Conservation (phyloP, 2,888 invertebrate species). For the Pammene aurita region DNA sequence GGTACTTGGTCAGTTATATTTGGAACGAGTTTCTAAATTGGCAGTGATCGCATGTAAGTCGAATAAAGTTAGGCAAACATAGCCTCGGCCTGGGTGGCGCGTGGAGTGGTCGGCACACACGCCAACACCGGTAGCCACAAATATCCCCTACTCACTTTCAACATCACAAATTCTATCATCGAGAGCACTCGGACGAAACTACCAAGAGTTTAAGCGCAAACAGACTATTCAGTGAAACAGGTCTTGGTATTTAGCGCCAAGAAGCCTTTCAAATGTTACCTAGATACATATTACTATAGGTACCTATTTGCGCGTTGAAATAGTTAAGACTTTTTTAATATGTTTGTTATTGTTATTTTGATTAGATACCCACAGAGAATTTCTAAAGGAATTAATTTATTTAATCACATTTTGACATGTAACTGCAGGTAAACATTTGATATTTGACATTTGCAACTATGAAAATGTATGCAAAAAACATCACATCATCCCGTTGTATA, state of each 20-base stretch:
- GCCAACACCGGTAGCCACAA: slow-evolving; percentile 79
- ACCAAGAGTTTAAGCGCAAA: slow-evolving; percentile 33
- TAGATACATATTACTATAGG: background rate
- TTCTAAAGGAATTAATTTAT: too few species aligned
- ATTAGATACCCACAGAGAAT: too few species aligned
- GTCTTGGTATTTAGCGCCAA: slow-evolving; percentile 14
- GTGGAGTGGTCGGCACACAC: slow-evolving; percentile 77
- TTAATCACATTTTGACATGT: too few species aligned
- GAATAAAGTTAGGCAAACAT: slow-evolving; percentile 52
- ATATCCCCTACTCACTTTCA: slow-evolving; percentile 70
- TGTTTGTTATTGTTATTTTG: too few species aligned
- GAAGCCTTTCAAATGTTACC: too few species aligned
- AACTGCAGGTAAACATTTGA: too few species aligned
- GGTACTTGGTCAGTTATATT: slow-evolving; percentile 6
- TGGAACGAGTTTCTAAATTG: slow-evolving; percentile 21
- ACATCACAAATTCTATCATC: slow-evolving; percentile 64
- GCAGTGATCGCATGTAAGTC: slow-evolving; percentile 43
- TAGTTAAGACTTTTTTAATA: too few species aligned
- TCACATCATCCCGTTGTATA: too few species aligned
- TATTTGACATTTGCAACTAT: too few species aligned
- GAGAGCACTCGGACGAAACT: slow-evolving; percentile 52
- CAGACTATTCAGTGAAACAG: slow-evolving; percentile 17
- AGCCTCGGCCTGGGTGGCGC: slow-evolving; percentile 68
- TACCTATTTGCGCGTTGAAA: background rate
- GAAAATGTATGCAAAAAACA: too few species aligned